Evolutionary conservation across 2,888 invertebrate genomes (phyloP).

Genomic region (Mesodorylaimus sp.): DNA sequence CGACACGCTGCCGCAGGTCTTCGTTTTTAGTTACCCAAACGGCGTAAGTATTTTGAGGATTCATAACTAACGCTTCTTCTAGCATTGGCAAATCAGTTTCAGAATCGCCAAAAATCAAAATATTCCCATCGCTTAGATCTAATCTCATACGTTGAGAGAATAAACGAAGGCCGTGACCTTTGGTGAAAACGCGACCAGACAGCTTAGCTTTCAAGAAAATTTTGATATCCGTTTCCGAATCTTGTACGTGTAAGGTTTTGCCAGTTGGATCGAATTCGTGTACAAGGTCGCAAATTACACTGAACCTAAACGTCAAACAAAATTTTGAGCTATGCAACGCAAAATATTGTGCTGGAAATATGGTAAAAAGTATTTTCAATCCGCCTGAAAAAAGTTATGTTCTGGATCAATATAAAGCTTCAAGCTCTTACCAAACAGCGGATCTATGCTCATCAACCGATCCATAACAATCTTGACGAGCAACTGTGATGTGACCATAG

Average conservation of each 20-base stretch:
- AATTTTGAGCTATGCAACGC: too few relatives aligned
- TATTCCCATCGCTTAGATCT: slow-evolving; percentile 23
- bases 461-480: slow-evolving; percentile 19
- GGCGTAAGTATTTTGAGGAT: slow-evolving; percentile 22
- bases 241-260: slow-evolving; percentile 17
- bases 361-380: too few relatives aligned
- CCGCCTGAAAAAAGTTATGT: too few relatives aligned
- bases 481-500: slow-evolving; percentile 26
- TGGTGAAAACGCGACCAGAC: slow-evolving; percentile 24
- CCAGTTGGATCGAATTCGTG: slow-evolving; percentile 20
- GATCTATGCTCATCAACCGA: slow-evolving; percentile 11
- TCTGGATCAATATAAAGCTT: too few relatives aligned
- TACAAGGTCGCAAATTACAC: slow-evolving; percentile 20
- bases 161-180: slow-evolving; percentile 25
- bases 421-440: not conserved
- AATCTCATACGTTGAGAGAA: slow-evolving; percentile 21
- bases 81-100: slow-evolving; percentile 28
- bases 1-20: slow-evolving; percentile 13
- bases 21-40: slow-evolving; percentile 23
- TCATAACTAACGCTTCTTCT: slow-evolving; percentile 17
- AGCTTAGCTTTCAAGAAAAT: slow-evolving; percentile 19
- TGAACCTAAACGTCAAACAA: slow-evolving; percentile 8
- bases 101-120: slow-evolving; percentile 28
- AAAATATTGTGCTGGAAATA: too few relatives aligned
- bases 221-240: slow-evolving; percentile 26